phyloP scores from a whole-genome alignment of 2,113 vertebrate genomes.

The Antechinus flavipes region DNA sequence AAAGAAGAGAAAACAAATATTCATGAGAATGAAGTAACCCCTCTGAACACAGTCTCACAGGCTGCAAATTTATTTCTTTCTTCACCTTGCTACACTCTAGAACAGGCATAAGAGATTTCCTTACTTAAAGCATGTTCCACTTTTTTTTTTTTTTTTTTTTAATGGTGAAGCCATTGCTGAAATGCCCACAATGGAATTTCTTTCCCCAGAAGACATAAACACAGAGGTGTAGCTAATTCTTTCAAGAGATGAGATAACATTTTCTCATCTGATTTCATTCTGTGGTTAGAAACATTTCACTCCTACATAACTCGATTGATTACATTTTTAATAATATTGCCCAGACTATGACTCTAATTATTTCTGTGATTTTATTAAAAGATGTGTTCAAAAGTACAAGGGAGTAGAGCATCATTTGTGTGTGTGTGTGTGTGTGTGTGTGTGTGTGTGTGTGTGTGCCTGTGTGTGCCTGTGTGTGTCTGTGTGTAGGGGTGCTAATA shows the following conservation, averaged over 20 bases:
- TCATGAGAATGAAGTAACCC: not conserved
- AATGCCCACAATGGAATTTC: not conserved
- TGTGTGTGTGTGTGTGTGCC: too few species aligned
- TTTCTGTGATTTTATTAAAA: not conserved
- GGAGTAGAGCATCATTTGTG: not conserved
- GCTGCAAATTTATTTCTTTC: not conserved
- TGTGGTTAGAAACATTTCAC: too few species aligned
- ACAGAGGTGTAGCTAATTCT: not conserved
- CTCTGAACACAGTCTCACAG: not conserved
- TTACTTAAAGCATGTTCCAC: not conserved
- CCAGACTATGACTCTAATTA: not conserved
- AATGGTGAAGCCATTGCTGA: not conserved
- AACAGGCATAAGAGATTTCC: too few species aligned
- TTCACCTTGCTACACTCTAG: not conserved
- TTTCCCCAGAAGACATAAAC: not conserved
- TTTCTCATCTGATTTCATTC: not conserved
- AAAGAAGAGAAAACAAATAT: not conserved
- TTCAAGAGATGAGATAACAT: not conserved
- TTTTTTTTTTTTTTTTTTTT: too few species aligned
- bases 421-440: too few species aligned
- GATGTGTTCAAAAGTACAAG: not conserved
- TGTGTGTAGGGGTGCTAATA: too few species aligned
- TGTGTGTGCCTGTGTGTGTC: too few species aligned
- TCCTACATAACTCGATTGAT: not conserved
- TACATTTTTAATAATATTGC: not conserved